Conservation (phyloP, 1,140 invertebrate genomes). For the Neodiprion virginianus region DNA sequence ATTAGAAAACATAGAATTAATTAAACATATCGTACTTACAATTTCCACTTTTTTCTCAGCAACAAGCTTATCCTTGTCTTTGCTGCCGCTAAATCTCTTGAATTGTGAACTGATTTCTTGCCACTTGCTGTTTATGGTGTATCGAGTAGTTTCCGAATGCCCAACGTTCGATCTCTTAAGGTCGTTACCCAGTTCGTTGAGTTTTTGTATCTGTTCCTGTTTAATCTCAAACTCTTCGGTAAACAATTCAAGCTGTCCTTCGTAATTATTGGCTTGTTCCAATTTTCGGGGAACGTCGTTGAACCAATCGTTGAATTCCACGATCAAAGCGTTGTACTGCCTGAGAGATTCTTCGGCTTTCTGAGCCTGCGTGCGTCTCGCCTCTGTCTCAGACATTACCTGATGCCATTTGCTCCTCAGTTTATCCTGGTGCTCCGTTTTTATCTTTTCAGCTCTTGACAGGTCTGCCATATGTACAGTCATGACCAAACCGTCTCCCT, state of each 20-base stretch:
- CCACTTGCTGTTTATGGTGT: constrained; percentile 57
- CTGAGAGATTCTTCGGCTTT: constrained; percentile 65
- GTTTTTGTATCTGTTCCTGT: constrained; percentile 58
- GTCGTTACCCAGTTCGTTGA: constrained; percentile 61
- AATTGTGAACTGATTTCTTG: constrained; percentile 59
- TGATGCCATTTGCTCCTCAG: constrained; percentile 71
- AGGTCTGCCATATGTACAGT: constrained; percentile 67
- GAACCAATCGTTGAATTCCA: constrained; percentile 63
- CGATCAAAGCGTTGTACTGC: constrained; percentile 58
- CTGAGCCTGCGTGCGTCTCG: constrained; percentile 62
- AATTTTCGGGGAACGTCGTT: constrained; percentile 59
- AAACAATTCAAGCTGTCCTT: constrained; percentile 60
- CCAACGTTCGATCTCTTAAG: constrained; percentile 58
- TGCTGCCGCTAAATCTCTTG: constrained; percentile 59
- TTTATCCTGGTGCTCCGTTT: constrained; percentile 67
- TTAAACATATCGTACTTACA: constrained; percentile 34
- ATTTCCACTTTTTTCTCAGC: constrained; percentile 57
- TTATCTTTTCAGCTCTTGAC: constrained; percentile 64
- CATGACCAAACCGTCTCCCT: constrained; percentile 77
- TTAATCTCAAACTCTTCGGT: constrained; percentile 58
- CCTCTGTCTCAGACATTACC: constrained; percentile 72
- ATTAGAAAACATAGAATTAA: not conserved
- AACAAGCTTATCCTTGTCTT: constrained; percentile 57
- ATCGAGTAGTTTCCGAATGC: constrained; percentile 49
- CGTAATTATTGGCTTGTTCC: constrained; percentile 65